phyloP scores from a whole-genome alignment of 2,888 invertebrate genomes.

The Listrodromus nycthemerus region DNA sequence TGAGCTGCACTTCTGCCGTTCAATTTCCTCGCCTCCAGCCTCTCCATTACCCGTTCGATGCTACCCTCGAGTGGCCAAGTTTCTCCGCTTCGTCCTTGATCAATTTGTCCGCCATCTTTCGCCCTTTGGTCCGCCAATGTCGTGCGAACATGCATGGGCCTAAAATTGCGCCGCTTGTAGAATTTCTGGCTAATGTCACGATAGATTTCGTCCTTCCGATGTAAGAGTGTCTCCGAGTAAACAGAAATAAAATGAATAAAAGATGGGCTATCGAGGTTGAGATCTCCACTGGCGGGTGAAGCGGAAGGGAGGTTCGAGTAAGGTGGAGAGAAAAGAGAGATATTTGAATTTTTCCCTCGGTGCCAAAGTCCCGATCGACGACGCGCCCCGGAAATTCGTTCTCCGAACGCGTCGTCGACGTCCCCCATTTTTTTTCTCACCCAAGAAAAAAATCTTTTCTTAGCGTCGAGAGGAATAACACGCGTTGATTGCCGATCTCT shows the following conservation, averaged over 20 bases:
- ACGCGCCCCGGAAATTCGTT: conserved; percentile 52
- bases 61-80: conserved; percentile 21
- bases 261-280: neutral
- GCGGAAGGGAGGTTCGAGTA: neutral
- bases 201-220: neutral
- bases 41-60: conserved; percentile 28
- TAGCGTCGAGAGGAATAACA: conserved; percentile 33
- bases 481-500: conserved; percentile 47
- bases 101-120: conserved; percentile 17
- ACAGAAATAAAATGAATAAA: conserved; percentile 35
- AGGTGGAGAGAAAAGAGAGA: neutral
- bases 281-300: no score
- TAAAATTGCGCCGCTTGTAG: neutral
- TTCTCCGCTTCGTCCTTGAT: conserved; percentile 18
- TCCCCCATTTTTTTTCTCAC: neutral
- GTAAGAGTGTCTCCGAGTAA: neutral
- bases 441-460: conserved; percentile 28
- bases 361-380: conserved; percentile 55
- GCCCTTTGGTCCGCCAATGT: conserved; percentile 9
- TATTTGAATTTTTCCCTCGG: conserved; percentile 45
- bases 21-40: neutral
- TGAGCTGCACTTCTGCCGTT: conserved; percentile 24
- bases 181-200: conserved; percentile 15
- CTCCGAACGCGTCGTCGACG: conserved; percentile 41
- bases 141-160: neutral